phyloP scores from a whole-genome alignment of 2,113 vertebrate genomes.

The Chamaetylas fuelleborni region DNA sequence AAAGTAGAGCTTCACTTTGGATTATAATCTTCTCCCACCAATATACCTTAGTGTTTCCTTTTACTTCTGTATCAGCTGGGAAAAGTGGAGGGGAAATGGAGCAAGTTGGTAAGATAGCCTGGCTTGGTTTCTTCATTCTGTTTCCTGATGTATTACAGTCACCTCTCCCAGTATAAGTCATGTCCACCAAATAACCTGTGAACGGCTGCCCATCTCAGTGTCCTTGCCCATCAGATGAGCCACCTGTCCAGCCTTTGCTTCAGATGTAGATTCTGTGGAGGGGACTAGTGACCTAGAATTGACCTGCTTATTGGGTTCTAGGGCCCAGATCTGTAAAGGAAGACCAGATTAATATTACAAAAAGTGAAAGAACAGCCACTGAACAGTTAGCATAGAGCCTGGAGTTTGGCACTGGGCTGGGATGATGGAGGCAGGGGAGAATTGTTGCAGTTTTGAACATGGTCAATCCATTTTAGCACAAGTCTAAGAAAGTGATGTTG shows the following conservation, averaged over 20 bases:
- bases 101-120: background rate
- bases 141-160: background rate
- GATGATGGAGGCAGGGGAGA: background rate
- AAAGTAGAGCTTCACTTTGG: background rate
- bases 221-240: background rate
- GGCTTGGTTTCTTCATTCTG: background rate
- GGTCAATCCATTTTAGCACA: background rate
- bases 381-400: background rate
- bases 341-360: background rate
- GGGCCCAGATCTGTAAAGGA: background rate
- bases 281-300: fast-evolving
- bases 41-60: background rate
- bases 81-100: background rate
- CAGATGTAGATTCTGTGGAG: background rate
- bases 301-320: background rate
- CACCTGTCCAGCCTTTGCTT: background rate
- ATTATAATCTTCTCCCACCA: background rate
- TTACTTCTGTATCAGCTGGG: background rate
- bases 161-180: background rate
- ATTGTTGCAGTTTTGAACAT: background rate
- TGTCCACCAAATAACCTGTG: background rate
- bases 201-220: background rate
- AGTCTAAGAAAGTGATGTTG: background rate
- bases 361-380: background rate
- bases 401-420: background rate